Percentiles rank a stretch among this genome's conserved stretches.
Conservation (phyloP, 2,888 invertebrate genomes). For the Acrobasis repandana region DNA sequence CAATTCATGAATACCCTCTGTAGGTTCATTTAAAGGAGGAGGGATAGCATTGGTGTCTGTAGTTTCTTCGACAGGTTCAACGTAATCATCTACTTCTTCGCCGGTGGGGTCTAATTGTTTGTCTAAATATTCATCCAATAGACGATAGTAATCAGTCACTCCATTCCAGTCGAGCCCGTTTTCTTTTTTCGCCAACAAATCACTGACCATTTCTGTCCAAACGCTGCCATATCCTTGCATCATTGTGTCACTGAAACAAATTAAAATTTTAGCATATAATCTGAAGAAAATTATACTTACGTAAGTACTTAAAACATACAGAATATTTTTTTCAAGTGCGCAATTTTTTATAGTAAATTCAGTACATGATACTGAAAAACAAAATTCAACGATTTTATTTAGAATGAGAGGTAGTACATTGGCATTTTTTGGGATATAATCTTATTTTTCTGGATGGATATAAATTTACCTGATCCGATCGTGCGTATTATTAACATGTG, state of each 20-base stretch:
- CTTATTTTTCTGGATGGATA: slow-evolving; percentile 3
- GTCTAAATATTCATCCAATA: slow-evolving; percentile 80
- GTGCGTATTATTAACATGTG: slow-evolving; percentile 66
- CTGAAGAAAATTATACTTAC: too few relatives aligned
- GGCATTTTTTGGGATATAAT: too few relatives aligned
- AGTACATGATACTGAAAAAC: too few relatives aligned
- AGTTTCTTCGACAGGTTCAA: slow-evolving; percentile 53
- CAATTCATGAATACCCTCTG: slow-evolving; percentile 36
- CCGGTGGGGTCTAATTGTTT: slow-evolving; percentile 65
- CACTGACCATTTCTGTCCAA: slow-evolving; percentile 77
- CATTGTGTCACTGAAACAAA: slow-evolving; percentile 63
- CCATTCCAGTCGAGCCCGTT: slow-evolving; percentile 76
- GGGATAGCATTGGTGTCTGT: slow-evolving; percentile 58
- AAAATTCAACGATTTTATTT: too few relatives aligned
- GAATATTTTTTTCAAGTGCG: too few relatives aligned
- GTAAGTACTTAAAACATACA: too few relatives aligned
- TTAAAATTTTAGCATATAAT: slow-evolving; percentile 1
- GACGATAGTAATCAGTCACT: slow-evolving; percentile 80
- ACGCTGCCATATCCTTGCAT: slow-evolving; percentile 68
- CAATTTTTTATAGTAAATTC: too few relatives aligned
- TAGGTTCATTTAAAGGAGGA: slow-evolving; percentile 33
- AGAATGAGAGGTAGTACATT: too few relatives aligned
- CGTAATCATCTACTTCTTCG: slow-evolving; percentile 55
- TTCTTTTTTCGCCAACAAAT: slow-evolving; percentile 71
- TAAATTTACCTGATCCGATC: slow-evolving; percentile 67